These are phyloP conservation scores for Drosophila pectinifera DNA, from an alignment of 1,140 invertebrate genomes.

Conservation along the genomic window DNA sequence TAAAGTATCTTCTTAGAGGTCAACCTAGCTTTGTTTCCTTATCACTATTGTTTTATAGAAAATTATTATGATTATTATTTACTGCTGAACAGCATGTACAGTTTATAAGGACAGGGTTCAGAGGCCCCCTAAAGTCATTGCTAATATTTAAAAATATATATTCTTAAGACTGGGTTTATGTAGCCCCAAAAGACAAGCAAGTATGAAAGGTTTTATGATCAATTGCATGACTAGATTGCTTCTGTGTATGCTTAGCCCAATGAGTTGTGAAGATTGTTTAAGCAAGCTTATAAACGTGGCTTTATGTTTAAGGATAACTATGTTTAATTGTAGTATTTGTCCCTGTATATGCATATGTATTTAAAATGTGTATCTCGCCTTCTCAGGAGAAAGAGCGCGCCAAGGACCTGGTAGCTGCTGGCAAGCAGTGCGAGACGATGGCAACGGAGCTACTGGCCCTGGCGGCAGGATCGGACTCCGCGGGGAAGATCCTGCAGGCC, in stretches of 20 bases:
- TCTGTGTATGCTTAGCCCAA: conserved; percentile 14
- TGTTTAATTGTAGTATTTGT: background rate
- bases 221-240: conserved; percentile 11
- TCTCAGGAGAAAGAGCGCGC: conserved; percentile 97
- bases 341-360: background rate
- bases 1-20: background rate
- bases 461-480: conserved; percentile 96
- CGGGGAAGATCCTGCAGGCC: conserved; percentile 95
- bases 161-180: background rate
- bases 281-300: conserved; percentile 18
- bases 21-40: background rate
- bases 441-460: conserved; percentile 97
- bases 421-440: conserved; percentile 98
- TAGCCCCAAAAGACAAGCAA: conserved; percentile 3
- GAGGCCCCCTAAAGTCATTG: background rate
- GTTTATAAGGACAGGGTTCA: background rate
- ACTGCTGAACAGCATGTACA: background rate
- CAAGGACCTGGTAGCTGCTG: conserved; percentile 97
- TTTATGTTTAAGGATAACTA: background rate
- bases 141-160: background rate
- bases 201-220: conserved; percentile 8
- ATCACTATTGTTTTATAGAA: too few relatives aligned
- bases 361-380: background rate
- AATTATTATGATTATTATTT: too few relatives aligned
- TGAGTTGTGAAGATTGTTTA: background rate